phyloP scores from a whole-genome alignment of 2,888 invertebrate genomes.

The Actias luna region DNA sequence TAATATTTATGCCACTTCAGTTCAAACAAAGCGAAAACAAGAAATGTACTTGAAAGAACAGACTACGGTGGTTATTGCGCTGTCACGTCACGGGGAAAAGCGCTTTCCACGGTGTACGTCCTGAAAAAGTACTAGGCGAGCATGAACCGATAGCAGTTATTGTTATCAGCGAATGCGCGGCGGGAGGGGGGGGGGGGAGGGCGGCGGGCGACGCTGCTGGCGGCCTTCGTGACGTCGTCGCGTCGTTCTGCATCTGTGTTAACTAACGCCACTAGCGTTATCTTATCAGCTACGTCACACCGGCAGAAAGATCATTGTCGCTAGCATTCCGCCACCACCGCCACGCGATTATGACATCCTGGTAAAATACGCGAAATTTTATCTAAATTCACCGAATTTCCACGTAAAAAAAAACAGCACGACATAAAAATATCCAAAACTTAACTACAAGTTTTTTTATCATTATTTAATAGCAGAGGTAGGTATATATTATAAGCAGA shows the following conservation, averaged over 20 bases:
- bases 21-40: constrained; percentile 12
- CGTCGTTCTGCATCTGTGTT: constrained; percentile 47
- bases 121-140: constrained; percentile 77
- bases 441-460: too few relatives aligned
- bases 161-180: constrained; percentile 65
- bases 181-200: constrained; percentile 35
- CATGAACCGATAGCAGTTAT: constrained; percentile 63
- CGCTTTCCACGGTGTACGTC: constrained; percentile 53
- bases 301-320: constrained; percentile 41
- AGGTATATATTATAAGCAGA: too few relatives aligned
- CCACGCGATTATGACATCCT: constrained; percentile 48
- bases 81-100: constrained; percentile 55
- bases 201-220: constrained; percentile 38
- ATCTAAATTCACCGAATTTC: constrained; percentile 33
- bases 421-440: neutral
- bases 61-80: constrained; percentile 20
- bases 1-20: constrained; percentile 27
- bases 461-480: too few relatives aligned
- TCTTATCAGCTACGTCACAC: constrained; percentile 56
- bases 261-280: constrained; percentile 49
- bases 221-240: constrained; percentile 54
- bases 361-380: constrained; percentile 51
- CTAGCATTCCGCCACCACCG: constrained; percentile 35
- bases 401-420: neutral
- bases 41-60: constrained; percentile 12